Evolutionary conservation across 2,888 invertebrate species (phyloP).

Genomic region (Xanthia togata): DNA sequence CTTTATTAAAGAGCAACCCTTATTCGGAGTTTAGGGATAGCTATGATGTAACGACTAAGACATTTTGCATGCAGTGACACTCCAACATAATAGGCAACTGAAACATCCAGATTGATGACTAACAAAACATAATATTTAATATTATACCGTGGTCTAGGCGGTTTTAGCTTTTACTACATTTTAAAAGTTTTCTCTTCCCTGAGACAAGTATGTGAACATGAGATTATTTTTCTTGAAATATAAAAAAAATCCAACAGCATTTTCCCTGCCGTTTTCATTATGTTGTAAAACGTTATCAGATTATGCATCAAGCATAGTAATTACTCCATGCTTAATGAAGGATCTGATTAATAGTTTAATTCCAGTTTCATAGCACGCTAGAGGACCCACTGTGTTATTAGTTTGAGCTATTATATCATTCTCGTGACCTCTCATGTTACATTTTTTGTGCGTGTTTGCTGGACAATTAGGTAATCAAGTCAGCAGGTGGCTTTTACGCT

Average conservation of each 20-base stretch:
- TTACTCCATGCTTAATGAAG: slow-evolving; percentile 51
- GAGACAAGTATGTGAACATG: neutral
- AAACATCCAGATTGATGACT: neutral
- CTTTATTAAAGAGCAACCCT: neutral
- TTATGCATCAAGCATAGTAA: slow-evolving; percentile 53
- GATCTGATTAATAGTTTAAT: slow-evolving; percentile 56
- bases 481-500: slow-evolving; percentile 55
- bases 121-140: neutral
- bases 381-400: slow-evolving; percentile 40
- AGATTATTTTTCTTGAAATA: neutral
- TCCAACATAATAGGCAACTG: neutral
- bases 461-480: slow-evolving; percentile 53
- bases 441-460: slow-evolving; percentile 57
- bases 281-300: slow-evolving; percentile 49
- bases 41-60: too few relatives aligned
- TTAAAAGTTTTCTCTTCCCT: too few relatives aligned
- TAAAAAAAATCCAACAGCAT: neutral
- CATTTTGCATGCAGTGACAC: neutral
- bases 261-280: slow-evolving; percentile 29
- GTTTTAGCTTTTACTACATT: neutral
- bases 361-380: slow-evolving; percentile 48
- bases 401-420: slow-evolving; percentile 44
- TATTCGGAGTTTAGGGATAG: neutral
- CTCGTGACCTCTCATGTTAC: slow-evolving; percentile 50
- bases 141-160: neutral